Base-by-base conservation (phyloP, 1,140 invertebrate species). In the Drosophila tsacasi region DNA sequence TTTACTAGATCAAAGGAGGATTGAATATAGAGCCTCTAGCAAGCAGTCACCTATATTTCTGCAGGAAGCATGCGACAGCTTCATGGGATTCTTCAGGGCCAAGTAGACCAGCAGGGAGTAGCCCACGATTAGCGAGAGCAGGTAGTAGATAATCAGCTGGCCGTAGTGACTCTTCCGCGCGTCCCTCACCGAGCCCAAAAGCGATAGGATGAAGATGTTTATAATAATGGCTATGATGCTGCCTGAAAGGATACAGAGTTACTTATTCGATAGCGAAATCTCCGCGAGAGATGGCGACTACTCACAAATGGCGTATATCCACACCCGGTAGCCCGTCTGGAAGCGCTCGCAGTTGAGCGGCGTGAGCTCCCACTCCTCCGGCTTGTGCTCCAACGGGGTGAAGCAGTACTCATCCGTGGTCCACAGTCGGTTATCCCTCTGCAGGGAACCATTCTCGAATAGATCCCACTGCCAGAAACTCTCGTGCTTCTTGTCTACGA, bases 241-340 rank as follows among this genome's bases (percentile, higher is more conserved):
- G 73, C 91, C 91, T 92, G 46, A 9, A 42, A 19, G n/a, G 2
- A 19, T 6, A 35, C 10, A 9, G 13, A 25, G 12, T 25, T 15
- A 49, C 23, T 40, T 32, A 64, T 61, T 21, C 27, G 23, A 7
- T 6, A 10, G 4, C 8, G 2, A 19, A 52, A 6, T 32, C 27
- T 35, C 2, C 2, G 19, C 0, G 4, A 17, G 2, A 10, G 9
- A 8, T 4, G 5, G 8, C 2, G 19, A 15, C 1, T 4, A 52
- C 90, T 73, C 35, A 92, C 91, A 92, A n/a, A 92, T 92, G 12
- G 81, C 90, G 68, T 92, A 92, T 49, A 92, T 92, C 91, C 91
- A 92, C 5, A 92, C 78, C 2, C 91, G 71, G 57, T 92, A 91
- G 17, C 91, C 91, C 6, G 75, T 80, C 58, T 87, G 83, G n/a